phyloP scores from a whole-genome alignment of 2,113 vertebrate genomes.

The Fulmarus glacialis region DNA sequence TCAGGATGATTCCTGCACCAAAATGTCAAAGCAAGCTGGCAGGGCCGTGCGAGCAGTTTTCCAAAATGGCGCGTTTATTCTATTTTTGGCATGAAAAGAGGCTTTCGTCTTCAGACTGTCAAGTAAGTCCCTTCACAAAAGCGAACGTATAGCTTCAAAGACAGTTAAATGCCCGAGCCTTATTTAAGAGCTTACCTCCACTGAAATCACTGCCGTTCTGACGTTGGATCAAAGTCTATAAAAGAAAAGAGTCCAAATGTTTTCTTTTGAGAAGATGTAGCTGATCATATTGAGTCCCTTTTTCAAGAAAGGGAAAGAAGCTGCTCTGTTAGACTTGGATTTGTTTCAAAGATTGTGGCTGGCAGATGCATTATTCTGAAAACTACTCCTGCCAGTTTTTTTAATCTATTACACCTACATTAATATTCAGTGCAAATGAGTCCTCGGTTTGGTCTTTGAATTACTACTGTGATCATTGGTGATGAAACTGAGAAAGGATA shows the following conservation, averaged over 20 bases:
- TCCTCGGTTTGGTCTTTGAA: conserved; percentile 33
- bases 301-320: conserved; percentile 27
- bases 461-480: conserved; percentile 28
- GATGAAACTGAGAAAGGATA: conserved; percentile 14
- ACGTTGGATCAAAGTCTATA: conserved; percentile 7
- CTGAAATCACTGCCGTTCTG: conserved; percentile 16
- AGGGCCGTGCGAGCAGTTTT: not conserved
- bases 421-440: conserved; percentile 57
- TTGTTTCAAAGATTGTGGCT: conserved; percentile 58
- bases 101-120: conserved; percentile 25
- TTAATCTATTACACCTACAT: conserved; percentile 49
- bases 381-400: conserved; percentile 46
- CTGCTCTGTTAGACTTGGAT: conserved; percentile 31
- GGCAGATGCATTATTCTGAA: conserved; percentile 59
- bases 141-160: not conserved
- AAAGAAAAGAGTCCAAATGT: conserved; percentile 34
- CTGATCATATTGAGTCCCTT: conserved; percentile 28
- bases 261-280: conserved; percentile 32
- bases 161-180: not conserved
- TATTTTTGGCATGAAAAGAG: conserved; percentile 45
- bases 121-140: conserved; percentile 33
- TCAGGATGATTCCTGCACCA: not conserved
- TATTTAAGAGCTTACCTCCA: conserved; percentile 20
- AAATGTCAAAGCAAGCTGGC: not conserved
- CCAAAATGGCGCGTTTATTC: not conserved